phyloP scores from a whole-genome alignment of 2,888 invertebrate species.

The Bedellia somnulentella region DNA sequence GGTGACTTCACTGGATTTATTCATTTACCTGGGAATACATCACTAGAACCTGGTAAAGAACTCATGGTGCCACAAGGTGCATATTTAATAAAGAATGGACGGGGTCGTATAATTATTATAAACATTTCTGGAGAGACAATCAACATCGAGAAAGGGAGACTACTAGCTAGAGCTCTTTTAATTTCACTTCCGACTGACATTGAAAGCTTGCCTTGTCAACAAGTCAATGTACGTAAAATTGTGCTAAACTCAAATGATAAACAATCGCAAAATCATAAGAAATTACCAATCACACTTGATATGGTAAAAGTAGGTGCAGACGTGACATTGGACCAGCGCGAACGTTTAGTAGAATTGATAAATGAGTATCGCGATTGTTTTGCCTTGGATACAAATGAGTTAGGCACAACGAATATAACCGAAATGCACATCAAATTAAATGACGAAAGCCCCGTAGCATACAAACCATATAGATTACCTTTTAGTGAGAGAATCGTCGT shows the following conservation, averaged over 20 bases:
- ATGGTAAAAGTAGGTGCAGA: not conserved
- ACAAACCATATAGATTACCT: conserved; percentile 6
- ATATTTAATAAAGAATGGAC: not conserved
- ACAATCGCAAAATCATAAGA: no score
- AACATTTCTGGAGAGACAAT: not conserved
- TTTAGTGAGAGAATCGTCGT: conserved; percentile 6
- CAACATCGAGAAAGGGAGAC: not conserved
- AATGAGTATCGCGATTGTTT: conserved; percentile 3
- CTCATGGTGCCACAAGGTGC: not conserved
- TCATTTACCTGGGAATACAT: not conserved
- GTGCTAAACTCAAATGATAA: no score
- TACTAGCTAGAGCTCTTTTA: not conserved
- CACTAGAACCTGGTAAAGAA: not conserved
- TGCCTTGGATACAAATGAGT: not conserved
- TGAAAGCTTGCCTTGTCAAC: no score
- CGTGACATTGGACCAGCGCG: not conserved
- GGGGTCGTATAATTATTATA: not conserved
- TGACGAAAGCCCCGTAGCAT: conserved; percentile 7
- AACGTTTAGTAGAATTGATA: not conserved
- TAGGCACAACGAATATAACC: conserved; percentile 1
- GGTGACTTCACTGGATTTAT: not conserved
- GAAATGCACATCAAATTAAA: conserved; percentile 5
- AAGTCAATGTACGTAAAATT: no score
- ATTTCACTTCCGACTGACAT: not conserved
- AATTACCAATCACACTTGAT: not conserved